A percentile compares a stretch with the other conserved stretches of the same genome.
Conservation (phyloP, 2,888 invertebrate genomes). For the Himalopsyche japonica region DNA sequence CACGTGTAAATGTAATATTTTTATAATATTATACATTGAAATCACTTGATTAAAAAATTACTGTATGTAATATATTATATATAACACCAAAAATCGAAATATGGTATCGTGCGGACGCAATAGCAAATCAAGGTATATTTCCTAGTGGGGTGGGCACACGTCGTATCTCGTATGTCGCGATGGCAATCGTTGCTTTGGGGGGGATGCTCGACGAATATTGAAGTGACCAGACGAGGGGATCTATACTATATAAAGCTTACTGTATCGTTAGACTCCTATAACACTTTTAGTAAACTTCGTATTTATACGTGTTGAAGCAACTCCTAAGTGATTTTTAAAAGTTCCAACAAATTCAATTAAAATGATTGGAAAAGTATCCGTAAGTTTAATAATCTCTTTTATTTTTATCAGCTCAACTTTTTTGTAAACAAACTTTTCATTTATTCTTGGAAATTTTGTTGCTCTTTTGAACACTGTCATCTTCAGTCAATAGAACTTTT, state of each 20-base stretch:
- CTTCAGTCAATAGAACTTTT: no score
- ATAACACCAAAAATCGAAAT: not conserved
- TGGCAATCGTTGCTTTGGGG: not conserved
- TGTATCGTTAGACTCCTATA: not conserved
- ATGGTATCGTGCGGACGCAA: not conserved
- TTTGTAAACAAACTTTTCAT: no score
- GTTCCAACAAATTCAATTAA: not conserved
- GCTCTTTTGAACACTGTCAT: no score
- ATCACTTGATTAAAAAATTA: no score
- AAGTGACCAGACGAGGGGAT: not conserved
- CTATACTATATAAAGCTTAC: not conserved
- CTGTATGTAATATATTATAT: not conserved
- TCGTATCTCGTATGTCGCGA: not conserved
- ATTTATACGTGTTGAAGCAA: not conserved
- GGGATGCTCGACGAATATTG: not conserved
- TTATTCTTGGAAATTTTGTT: no score
- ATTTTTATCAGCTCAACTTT: no score
- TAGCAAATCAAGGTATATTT: not conserved
- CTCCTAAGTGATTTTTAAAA: not conserved
- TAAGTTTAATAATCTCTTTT: not conserved
- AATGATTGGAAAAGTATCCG: not conserved
- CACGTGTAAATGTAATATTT: no score
- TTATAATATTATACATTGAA: no score
- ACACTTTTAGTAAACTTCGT: not conserved
- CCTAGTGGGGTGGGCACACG: not conserved